Percentiles rank a stretch among this genome's conserved stretches.
These are phyloP conservation scores for Menidia beryllina DNA, from an alignment of 2,113 vertebrate genomes.

Conservation along the genomic window DNA sequence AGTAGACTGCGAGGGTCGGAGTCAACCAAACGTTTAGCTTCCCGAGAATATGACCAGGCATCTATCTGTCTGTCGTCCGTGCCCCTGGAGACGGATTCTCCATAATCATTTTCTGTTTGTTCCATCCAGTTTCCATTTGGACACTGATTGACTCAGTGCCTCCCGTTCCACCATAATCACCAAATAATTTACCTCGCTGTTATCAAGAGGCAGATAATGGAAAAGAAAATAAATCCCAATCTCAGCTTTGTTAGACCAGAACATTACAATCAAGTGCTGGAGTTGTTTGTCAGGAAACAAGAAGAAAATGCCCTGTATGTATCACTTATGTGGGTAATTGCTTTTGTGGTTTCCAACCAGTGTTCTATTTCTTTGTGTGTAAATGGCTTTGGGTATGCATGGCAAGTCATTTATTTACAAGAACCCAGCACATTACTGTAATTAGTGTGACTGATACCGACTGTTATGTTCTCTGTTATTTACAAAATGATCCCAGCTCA, in stretches of 20 bases:
- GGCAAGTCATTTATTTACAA: constrained; percentile 40
- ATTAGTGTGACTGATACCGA: constrained; percentile 25
- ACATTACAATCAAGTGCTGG: constrained; percentile 46
- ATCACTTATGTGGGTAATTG: constrained; percentile 16
- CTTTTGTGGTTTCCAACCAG: constrained; percentile 19
- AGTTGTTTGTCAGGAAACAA: constrained; percentile 39
- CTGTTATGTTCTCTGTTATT: constrained; percentile 27
- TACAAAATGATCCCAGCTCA: constrained; percentile 33
- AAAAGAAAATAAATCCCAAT: constrained; percentile 62
- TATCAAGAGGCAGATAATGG: constrained; percentile 67
- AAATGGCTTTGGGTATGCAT: constrained; percentile 31
- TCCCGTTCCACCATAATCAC: constrained; percentile 54
- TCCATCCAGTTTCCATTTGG: constrained; percentile 61
- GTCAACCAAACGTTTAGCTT: constrained; percentile 46
- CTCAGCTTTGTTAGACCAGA: constrained; percentile 40
- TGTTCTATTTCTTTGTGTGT: not conserved
- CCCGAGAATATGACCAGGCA: constrained; percentile 42
- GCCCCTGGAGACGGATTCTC: constrained; percentile 53
- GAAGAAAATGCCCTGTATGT: constrained; percentile 12
- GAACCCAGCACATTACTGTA: constrained; percentile 43
- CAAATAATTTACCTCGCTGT: constrained; percentile 67
- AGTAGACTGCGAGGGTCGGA: constrained; percentile 30
- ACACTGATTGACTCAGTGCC: constrained; percentile 61
- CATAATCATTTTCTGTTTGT: constrained; percentile 69
- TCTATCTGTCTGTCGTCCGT: constrained; percentile 22